Evolutionary conservation across 1,140 invertebrate species (phyloP).

Genomic region (Lanistes nyassanus): DNA sequence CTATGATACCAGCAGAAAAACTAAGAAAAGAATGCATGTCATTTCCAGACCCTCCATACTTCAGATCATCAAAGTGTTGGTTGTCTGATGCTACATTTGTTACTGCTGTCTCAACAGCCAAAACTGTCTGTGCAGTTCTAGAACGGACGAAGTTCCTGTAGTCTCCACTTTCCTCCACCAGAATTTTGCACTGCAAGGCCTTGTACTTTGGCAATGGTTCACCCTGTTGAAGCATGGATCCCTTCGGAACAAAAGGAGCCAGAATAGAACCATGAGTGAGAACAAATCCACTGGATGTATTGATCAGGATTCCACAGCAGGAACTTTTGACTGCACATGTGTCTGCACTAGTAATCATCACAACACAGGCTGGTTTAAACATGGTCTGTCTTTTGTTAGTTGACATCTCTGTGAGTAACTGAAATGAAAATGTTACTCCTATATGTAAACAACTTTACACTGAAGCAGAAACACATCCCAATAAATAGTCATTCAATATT

Average conservation of each 20-base stretch:
- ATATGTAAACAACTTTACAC: no score
- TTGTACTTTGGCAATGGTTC: neutral
- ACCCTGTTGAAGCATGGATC: neutral
- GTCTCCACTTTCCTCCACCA: neutral
- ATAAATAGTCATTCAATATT: no score
- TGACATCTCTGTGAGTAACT: no score
- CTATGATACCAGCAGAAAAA: neutral
- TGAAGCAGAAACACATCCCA: no score
- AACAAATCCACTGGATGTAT: slow-evolving; percentile 43
- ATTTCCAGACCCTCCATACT: neutral
- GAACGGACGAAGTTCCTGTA: neutral
- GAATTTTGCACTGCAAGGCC: slow-evolving; percentile 2
- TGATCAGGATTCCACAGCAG: slow-evolving; percentile 51
- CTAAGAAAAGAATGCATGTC: neutral
- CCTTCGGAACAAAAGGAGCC: slow-evolving; percentile 29
- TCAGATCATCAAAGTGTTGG: neutral
- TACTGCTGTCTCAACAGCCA: neutral
- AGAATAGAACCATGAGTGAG: slow-evolving; percentile 52
- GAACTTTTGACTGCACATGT: slow-evolving; percentile 28
- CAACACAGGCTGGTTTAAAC: slow-evolving; percentile 17
- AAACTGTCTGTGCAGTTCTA: neutral
- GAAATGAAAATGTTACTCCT: no score
- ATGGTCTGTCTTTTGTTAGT: neutral
- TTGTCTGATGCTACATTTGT: no score
- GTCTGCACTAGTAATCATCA: neutral